Conservation (phyloP, 2,888 invertebrate species). For the Psylliodes chrysocephalus region DNA sequence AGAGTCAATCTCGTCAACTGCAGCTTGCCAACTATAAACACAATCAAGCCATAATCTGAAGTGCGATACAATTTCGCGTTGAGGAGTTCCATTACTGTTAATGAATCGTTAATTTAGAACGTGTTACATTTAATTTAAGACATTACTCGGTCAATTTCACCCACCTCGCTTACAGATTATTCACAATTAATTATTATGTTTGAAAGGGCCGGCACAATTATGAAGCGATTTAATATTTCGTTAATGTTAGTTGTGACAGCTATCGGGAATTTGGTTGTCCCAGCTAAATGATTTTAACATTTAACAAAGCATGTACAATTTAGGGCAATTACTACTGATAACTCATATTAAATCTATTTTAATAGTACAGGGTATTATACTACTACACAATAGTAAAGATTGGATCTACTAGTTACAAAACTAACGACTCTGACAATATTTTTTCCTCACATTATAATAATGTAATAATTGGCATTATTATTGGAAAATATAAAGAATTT, state of each 20-base stretch:
- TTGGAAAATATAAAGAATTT: no score
- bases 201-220: not conserved
- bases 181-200: constrained; percentile 26
- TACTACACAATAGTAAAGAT: no score
- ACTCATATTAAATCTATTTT: no score
- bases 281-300: no score
- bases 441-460: no score
- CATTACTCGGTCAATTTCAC: constrained; percentile 28
- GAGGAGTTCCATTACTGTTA: constrained; percentile 19
- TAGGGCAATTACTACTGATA: no score
- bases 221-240: not conserved
- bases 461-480: no score
- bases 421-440: no score
- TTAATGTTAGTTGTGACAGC: not conserved
- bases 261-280: no score
- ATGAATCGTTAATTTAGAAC: constrained; percentile 27
- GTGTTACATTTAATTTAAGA: constrained; percentile 29
- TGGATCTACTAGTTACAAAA: no score
- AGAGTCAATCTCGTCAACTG: constrained; percentile 12
- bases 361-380: no score
- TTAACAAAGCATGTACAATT: no score
- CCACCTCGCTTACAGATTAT: constrained; percentile 11
- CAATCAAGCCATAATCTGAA: constrained; percentile 8
- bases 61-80: constrained; percentile 14
- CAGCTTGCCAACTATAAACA: constrained; percentile 9